Conservation (phyloP, 1,140 invertebrate genomes). For the Oryzaephilus surinamensis region DNA sequence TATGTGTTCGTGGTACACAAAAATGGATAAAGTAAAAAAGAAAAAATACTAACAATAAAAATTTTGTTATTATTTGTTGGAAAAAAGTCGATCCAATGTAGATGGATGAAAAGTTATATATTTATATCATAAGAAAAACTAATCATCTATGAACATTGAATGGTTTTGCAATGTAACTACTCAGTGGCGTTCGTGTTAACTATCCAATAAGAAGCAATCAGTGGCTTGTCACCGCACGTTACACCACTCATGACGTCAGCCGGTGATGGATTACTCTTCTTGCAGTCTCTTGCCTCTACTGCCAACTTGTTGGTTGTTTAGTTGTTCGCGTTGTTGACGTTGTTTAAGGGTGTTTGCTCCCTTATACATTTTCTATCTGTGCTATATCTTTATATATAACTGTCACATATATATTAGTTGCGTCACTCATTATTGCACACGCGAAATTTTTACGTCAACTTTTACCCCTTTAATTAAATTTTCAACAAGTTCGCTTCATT, state of each 20-base stretch:
- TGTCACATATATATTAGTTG: neutral
- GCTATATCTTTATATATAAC: slow-evolving; percentile 2
- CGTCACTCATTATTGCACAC: neutral
- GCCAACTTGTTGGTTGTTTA: slow-evolving; percentile 31
- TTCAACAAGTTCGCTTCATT: too few relatives aligned
- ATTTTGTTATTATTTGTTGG: too few relatives aligned
- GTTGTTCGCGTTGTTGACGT: slow-evolving; percentile 20
- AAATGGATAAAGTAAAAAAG: too few relatives aligned
- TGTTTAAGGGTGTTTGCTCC: slow-evolving; percentile 15
- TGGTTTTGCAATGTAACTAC: slow-evolving; percentile 5
- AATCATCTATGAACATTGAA: too few relatives aligned
- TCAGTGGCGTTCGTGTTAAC: slow-evolving; percentile 11
- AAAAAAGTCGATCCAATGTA: too few relatives aligned
- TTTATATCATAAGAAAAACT: too few relatives aligned
- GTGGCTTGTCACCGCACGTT: slow-evolving; percentile 33
- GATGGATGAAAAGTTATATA: too few relatives aligned
- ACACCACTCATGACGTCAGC: slow-evolving; percentile 28
- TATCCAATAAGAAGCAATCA: slow-evolving; percentile 35
- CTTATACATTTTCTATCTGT: slow-evolving; percentile 6
- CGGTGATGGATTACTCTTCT: slow-evolving; percentile 33
- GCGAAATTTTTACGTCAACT: neutral
- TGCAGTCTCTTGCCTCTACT: slow-evolving; percentile 19
- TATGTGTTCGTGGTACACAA: too few relatives aligned
- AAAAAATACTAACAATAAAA: too few relatives aligned
- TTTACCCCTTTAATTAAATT: neutral